Evolutionary conservation across 1,140 invertebrate species (phyloP).

Genomic region (Frieseomelitta varia): DNA sequence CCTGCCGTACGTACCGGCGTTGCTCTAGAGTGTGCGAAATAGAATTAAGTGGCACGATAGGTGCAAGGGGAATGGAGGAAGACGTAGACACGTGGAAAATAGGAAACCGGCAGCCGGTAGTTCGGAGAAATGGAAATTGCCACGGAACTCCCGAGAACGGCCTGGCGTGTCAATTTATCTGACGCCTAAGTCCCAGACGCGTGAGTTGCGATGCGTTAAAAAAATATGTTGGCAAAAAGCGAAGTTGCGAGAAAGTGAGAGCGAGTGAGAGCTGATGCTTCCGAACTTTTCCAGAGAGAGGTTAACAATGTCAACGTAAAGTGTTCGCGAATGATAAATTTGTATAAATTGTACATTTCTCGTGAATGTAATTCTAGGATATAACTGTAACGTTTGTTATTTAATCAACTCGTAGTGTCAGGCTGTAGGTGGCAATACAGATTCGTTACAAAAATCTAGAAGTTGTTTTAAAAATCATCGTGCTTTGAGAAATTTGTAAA

Average conservation of each 20-base stretch:
- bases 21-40: constrained; percentile 30
- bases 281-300: no score
- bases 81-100: constrained; percentile 23
- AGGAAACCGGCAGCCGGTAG: constrained; percentile 30
- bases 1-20: constrained; percentile 4
- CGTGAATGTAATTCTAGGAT: no score
- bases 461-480: no score
- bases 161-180: constrained; percentile 29
- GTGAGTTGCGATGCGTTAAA: no score
- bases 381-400: no score
- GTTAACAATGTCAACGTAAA: background rate
- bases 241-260: background rate
- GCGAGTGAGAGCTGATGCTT: no score
- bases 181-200: background rate
- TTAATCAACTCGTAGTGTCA: no score
- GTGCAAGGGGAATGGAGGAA: no score
- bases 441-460: no score
- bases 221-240: background rate
- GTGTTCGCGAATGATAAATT: background rate
- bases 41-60: constrained; percentile 33
- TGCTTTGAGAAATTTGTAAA: no score
- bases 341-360: background rate
- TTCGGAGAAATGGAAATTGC: constrained; percentile 45
- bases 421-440: no score
- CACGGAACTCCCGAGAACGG: constrained; percentile 6